Evolutionary conservation across 37 sponge, comb jelly and placozoan species (phyloP), one percentile per base, ranked within the genome.

Genomic region (Trichoplax adhaerens): DNA sequence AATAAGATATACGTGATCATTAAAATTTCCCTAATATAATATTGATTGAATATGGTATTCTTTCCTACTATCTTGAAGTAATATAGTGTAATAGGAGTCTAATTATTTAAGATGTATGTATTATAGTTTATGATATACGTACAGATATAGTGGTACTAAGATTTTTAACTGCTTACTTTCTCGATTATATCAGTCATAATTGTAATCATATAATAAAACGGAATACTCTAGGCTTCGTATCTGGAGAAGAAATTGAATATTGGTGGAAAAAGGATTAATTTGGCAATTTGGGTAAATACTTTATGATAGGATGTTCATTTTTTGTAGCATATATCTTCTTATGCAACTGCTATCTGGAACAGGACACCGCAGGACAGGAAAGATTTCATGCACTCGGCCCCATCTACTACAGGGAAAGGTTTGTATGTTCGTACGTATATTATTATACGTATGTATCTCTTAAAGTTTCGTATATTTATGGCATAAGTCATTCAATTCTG

Each of bases 311-410:
- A 8, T 67, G 69, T 67, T 7, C 10, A 29, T 29, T 29, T 29
- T 29, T 29, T 29, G 29, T 29, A 29, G 29, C 29, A 29, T 29
- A 29, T 29, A 29, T 29, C 29, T 29, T 29, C 29, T 29, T 29
- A 29, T 29, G 29, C 29, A 29, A 29, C 7, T 76, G 4, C 52
- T 47, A 54, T 4, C n/a, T 67, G 2, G 1, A 68, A 1, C 65
- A 89, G 91, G 99, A 98, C 74, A 98, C 99, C 71, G 99, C 99
- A 29, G 99, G 99, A 0, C 99, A 98, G 78, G 99, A 98, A 83
- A 72, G 94, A 54, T 98, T 84, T 71, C 99, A 98, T 64, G 99
- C 99, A 1, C 80, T 98, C 1, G 99, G 94, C 10, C 99, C 99
- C 58, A 98, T 98, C 65, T 98, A 98, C 82, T 98, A 98, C 80